A percentile compares a stretch with the other conserved stretches of the same genome.
Evolutionary conservation across 2,888 invertebrate species (phyloP).

Genomic region (Dryobota labecula): DNA sequence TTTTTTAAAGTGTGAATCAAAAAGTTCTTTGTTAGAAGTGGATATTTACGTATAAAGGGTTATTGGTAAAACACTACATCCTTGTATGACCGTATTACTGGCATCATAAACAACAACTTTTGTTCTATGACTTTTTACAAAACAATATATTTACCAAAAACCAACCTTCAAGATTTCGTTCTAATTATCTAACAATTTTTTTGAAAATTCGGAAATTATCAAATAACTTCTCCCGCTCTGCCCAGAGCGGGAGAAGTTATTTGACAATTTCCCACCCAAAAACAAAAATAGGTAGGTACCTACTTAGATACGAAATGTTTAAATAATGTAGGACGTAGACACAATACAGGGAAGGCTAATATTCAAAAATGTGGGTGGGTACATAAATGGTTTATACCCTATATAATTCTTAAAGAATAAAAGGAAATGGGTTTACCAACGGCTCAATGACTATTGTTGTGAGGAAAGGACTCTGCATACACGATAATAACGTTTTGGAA

Average conservation of each 20-base stretch:
- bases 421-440: constrained; percentile 18
- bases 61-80: no score
- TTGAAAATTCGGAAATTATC: no score
- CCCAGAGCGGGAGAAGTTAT: no score
- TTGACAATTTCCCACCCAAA: no score
- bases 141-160: no score
- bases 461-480: constrained; percentile 41
- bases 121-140: no score
- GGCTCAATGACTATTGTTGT: constrained; percentile 40
- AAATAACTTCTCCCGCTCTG: no score
- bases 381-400: constrained; percentile 10
- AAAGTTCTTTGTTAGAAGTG: neutral
- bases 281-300: neutral
- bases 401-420: constrained; percentile 23
- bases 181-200: no score
- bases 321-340: neutral
- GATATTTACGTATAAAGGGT: neutral
- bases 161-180: no score
- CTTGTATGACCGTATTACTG: no score
- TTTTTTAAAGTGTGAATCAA: neutral
- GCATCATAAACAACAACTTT: no score
- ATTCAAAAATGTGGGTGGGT: constrained; percentile 6
- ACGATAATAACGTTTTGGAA: constrained; percentile 49
- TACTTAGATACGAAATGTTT: neutral
- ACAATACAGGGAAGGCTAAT: constrained; percentile 19